Evolutionary conservation across 2,113 vertebrate species (phyloP).

Genomic region (Helogale parvula): DNA sequence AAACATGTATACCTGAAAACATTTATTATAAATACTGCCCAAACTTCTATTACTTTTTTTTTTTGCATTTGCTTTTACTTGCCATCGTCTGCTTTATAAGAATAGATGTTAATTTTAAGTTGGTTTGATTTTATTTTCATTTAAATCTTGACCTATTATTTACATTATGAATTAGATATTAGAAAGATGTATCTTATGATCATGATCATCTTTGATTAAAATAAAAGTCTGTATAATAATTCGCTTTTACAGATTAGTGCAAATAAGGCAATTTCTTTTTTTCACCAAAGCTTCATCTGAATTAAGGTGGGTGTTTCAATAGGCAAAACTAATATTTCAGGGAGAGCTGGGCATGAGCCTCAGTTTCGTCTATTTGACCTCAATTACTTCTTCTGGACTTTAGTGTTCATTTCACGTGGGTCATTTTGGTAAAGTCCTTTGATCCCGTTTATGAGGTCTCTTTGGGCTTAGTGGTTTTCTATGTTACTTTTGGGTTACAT

Average conservation of each 20-base stretch:
- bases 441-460: background rate
- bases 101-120: background rate
- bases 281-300: background rate
- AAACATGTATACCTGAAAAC: background rate
- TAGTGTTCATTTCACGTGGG: background rate
- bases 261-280: background rate
- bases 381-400: background rate
- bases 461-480: background rate
- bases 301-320: background rate
- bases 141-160: background rate
- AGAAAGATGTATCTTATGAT: background rate
- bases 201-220: background rate
- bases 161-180: background rate
- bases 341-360: accelerated
- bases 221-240: background rate
- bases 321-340: background rate
- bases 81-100: background rate
- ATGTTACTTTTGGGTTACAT: background rate
- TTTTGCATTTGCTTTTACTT: background rate
- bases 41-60: background rate
- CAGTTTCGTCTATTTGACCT: background rate
- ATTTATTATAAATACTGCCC: background rate
- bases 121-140: background rate
- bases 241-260: background rate
- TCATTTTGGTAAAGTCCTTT: background rate